Evolutionary conservation across 2,113 vertebrate genomes (phyloP), one percentile per base, ranked within the genome.

Genomic region (Notothenia rossii): DNA sequence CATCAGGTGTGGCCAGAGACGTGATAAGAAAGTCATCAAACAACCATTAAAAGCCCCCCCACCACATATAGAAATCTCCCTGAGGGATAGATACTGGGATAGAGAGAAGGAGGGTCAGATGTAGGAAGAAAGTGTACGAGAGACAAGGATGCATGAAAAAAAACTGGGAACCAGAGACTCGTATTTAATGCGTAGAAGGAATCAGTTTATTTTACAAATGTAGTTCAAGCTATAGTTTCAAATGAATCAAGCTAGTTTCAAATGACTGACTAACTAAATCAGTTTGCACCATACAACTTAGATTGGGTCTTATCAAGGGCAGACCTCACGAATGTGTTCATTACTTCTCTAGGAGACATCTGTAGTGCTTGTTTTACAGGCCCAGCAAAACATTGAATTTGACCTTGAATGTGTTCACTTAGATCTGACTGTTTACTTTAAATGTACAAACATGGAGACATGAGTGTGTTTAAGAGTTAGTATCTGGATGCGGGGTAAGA

Each of bases 21-120:
- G 51, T 64, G 72, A 75, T 73, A 65, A 76, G 65, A 77, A 40
- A 48, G 73, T 76, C 58, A 60, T 81, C 59, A 84, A 77, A 56
- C 20, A 58, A 43, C 20, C 3, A 0, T 70, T 53, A 59, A 72
- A 22, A 3, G 17, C 11, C 49, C 45, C 14, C 8, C 10, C 15
- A 18, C 8, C 46, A 25, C n/a, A 61, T 46, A 61, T 46, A 51
- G 15, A 73, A 10, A 67, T 33, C 22, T 48, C n/a, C 33, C 45
- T 11, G 7, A 49, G 15, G 17, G 53, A 66, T 45, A 45, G 11
- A 68, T 66, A 45, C 20, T 58, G 40, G 61, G 65, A 46, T 20
- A 53, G 54, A 15, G 17, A 29, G 25, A 14, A 25, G 45, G 20
- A 48, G 22, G 36, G 14, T 0, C 7, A 71, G 53, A 53, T 59